Evolutionary conservation across 2,888 invertebrate species (phyloP), one percentile per base, ranked within the genome.

Genomic region (Hanleya hanleyi): DNA sequence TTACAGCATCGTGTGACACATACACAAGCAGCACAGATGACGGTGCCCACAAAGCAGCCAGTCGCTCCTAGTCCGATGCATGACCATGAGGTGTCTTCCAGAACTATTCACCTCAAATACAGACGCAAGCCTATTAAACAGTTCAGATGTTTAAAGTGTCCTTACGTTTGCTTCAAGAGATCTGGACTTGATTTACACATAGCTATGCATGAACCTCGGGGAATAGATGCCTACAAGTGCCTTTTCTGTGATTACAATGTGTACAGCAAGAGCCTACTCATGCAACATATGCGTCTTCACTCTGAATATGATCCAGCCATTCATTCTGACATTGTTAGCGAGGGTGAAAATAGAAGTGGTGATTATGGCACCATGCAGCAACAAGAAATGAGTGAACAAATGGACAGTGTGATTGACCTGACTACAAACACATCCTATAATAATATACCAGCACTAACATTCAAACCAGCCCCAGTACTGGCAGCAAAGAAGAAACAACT

Each of bases 1-100:
- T 77, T 88, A 5, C 86, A 86, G 70, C 89, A 89, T 70, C 85
- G 85, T 69, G 79, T 82, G n/a, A 80, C 78, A 9, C 88, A 88
- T 73, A 70, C 77, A 71, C 68, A 32, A 22, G n/a, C 65, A 50
- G 26, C 38, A 37, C 29, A 22, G 50, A 33, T 38, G 64, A 47
- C 68, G 37, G 47, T 41, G 22, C 37, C 41, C 5, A 66, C 50
- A 41, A 70, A 71, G 35, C 70, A 67, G 29, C 64, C 67, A 22
- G 57, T 64, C 26, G 64, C 75, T 67, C 70, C 69, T 4, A 67
- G 66, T 26, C 37, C 77, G 75, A 33, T 79, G 77, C 65, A 77
- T 78, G 12, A 71, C 77, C 36, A 81, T 78, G 80, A 84, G 50
- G 81, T 81, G 1, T 82, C 83, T 9, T 81, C 77, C 62, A 75